Percentiles rank a stretch among this genome's conserved stretches.
phyloP scores from a whole-genome alignment of 2,797 vertebrate genomes.

The Lepilemur ruficaudatus region DNA sequence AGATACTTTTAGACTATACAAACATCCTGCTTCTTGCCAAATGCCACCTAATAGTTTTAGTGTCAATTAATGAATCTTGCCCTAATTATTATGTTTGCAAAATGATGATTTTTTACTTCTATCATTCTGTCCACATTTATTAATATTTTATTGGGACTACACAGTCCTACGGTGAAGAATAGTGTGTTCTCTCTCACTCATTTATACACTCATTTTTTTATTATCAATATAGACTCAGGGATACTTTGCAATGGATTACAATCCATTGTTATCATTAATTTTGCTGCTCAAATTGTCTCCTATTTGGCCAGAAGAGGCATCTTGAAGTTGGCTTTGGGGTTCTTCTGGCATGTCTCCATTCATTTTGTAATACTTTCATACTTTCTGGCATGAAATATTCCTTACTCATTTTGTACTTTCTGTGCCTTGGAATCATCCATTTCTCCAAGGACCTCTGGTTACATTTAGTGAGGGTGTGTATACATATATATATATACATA shows the following conservation, averaged over 20 bases:
- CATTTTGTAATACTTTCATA: not conserved
- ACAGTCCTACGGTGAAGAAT: not conserved
- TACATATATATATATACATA: too few species aligned
- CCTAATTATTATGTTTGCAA: not conserved
- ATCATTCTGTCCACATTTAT: not conserved
- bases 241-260: not conserved
- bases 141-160: not conserved
- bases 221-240: not conserved
- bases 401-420: not conserved
- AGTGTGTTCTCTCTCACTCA: not conserved
- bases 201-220: not conserved
- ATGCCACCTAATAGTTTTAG: not conserved
- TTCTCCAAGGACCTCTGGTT: not conserved
- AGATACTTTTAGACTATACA: not conserved
- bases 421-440: not conserved
- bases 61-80: not conserved
- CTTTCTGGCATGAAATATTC: not conserved
- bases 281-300: not conserved
- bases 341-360: not conserved
- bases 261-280: not conserved
- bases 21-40: not conserved
- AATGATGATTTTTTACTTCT: not conserved
- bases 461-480: not conserved
- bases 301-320: not conserved
- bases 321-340: not conserved